Percentiles rank a stretch among this genome's conserved stretches.
Evolutionary conservation across 2,888 invertebrate species (phyloP).

Genomic region (Alviniconcha strummeri): DNA sequence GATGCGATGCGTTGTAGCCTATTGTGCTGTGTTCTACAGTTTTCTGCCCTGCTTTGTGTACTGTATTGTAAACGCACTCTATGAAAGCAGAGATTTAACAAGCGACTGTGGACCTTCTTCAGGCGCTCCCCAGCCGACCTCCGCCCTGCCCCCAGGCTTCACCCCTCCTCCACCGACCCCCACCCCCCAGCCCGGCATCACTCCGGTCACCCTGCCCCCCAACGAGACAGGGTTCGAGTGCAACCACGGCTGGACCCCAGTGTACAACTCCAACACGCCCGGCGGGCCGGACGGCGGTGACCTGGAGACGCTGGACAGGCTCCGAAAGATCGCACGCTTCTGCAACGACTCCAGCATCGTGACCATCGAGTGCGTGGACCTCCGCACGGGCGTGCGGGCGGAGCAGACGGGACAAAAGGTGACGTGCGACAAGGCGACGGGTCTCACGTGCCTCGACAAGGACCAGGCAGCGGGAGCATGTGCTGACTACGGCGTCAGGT

Average conservation of each 20-base stretch:
- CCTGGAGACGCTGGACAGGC: slow-evolving; percentile 48
- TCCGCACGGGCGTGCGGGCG: slow-evolving; percentile 40
- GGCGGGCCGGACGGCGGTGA: slow-evolving; percentile 49
- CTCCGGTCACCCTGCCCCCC: slow-evolving; percentile 20
- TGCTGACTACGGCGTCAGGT: slow-evolving; percentile 68
- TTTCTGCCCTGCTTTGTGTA: no score
- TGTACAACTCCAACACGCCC: slow-evolving; percentile 53
- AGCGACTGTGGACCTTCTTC: background rate
- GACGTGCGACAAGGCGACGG: slow-evolving; percentile 77
- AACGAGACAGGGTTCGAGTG: slow-evolving; percentile 40
- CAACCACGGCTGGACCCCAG: slow-evolving; percentile 55
- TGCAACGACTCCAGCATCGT: slow-evolving; percentile 52
- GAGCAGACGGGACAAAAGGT: slow-evolving; percentile 79
- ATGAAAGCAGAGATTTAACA: no score
- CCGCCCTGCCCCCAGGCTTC: slow-evolving; percentile 31
- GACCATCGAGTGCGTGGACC: slow-evolving; percentile 44
- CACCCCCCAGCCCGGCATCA: slow-evolving; percentile 12
- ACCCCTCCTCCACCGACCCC: slow-evolving; percentile 23
- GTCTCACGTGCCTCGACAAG: slow-evolving; percentile 55
- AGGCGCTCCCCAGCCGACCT: slow-evolving; percentile 31
- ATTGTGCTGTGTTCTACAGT: no score
- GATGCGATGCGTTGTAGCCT: no score
- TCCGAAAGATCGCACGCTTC: slow-evolving; percentile 52
- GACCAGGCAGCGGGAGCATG: slow-evolving; percentile 55
- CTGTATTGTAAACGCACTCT: no score